These are phyloP conservation scores for Hippocampus abdominalis DNA, from an alignment of 2,113 vertebrate species.

Conservation along the genomic window DNA sequence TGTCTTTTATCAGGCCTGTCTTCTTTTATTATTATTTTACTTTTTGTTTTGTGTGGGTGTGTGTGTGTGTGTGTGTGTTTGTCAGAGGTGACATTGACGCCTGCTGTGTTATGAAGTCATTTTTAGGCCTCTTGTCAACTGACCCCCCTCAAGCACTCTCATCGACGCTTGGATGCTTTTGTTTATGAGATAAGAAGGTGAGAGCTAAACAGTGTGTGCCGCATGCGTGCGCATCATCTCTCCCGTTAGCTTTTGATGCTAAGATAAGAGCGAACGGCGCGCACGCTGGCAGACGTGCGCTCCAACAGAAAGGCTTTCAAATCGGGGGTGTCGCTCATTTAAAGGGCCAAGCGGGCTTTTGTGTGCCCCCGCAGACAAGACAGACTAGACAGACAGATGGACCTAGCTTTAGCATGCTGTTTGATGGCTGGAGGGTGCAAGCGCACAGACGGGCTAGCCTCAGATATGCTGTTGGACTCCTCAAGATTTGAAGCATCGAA, in stretches of 20 bases:
- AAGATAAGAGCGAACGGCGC: conserved; percentile 32
- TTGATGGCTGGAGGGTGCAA: conserved; percentile 23
- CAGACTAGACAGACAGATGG: conserved; percentile 45
- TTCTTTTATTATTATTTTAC: neutral
- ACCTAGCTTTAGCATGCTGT: conserved; percentile 31
- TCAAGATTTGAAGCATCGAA: neutral
- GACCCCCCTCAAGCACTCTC: conserved; percentile 6
- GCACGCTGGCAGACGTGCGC: conserved; percentile 34
- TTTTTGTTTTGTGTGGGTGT: neutral
- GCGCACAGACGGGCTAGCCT: conserved; percentile 16
- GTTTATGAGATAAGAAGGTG: conserved; percentile 68
- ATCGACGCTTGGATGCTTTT: conserved; percentile 35
- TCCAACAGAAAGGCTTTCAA: conserved; percentile 50
- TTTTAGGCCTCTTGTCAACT: conserved; percentile 11
- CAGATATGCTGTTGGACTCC: conserved; percentile 16
- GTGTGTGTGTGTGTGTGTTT: conserved; percentile 15
- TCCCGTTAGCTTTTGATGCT: conserved; percentile 32
- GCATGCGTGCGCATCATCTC: conserved; percentile 4
- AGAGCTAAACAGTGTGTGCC: conserved; percentile 57
- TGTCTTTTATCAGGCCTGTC: too few species aligned
- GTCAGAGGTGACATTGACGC: conserved; percentile 15
- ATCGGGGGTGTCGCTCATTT: conserved; percentile 47
- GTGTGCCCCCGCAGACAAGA: neutral
- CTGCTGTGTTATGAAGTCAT: conserved; percentile 20
- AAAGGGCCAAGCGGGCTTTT: conserved; percentile 26